Evolutionary conservation across 2,888 invertebrate species (phyloP), one percentile per base, ranked within the genome.

Genomic region (Hermaeophaga mercurialis): DNA sequence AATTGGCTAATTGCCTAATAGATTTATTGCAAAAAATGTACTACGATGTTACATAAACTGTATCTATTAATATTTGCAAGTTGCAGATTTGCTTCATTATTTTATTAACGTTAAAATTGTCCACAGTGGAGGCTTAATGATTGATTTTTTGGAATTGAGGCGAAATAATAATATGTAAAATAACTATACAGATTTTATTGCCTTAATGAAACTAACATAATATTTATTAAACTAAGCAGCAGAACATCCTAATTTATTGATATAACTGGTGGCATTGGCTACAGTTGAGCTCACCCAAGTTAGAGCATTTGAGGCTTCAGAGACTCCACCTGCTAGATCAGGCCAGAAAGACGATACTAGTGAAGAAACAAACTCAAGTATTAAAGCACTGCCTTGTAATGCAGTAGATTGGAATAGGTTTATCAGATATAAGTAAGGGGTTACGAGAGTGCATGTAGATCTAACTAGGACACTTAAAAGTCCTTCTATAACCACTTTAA

Each of bases 341-440:
- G 46, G 18, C 7, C 1, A 17, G 5, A 31, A 19, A 12, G n/a
- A 1, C 9, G 7, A 8, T 6, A 24, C 12, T 8, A 26, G 1
- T 1, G 8, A 2, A 6, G 17, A 9, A 9, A 24, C 2, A 36
- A 47, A 47, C 5, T 36, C n/a, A 2, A 47, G 14, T 34, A 47
- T 24, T n/a, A 47, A 24, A 3, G n/a, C 19, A n/a, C 8, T 12
- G 12, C 34, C 47, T 11, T 12, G n/a, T 2, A 47, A 1, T 3
- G 24, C 36, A n/a, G 47, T 36, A 15, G 14, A 15, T 15, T n/a
- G 12, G 12, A 47, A 47, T 6, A 47, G n/a, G 9, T 36, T 5
- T 3, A 47, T 8, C 3, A 36, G 1, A 15, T 14, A 5, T 28
- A 48, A 18, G 18, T 48, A 48, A 28, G 48, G 48, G 7, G 15